Conservation (phyloP, 2,797 vertebrate genomes). For the Morus bassanus region DNA sequence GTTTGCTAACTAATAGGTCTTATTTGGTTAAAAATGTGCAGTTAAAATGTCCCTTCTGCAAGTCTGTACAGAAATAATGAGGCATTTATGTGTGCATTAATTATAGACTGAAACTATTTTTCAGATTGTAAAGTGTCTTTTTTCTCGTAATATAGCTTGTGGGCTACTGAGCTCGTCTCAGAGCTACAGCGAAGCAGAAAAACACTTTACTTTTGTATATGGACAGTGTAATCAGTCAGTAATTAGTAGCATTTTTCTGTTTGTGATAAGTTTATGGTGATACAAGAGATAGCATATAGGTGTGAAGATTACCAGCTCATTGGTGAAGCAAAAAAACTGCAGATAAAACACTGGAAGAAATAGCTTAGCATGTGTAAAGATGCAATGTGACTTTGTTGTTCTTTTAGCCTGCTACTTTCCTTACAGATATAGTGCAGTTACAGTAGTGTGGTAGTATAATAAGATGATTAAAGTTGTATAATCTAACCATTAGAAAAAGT, state of each 20-base stretch:
- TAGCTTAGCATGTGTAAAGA: background rate
- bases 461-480: background rate
- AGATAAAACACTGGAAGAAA: background rate
- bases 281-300: background rate
- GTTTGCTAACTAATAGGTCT: background rate
- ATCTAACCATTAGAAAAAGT: background rate
- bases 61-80: background rate
- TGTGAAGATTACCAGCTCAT: background rate
- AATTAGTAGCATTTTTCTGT: background rate
- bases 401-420: background rate
- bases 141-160: background rate
- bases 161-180: background rate
- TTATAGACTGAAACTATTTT: background rate
- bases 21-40: background rate
- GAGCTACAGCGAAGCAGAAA: background rate
- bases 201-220: background rate
- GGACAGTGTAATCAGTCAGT: background rate
- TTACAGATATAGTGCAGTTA: background rate
- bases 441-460: background rate
- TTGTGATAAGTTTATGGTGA: background rate
- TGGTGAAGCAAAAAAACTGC: background rate
- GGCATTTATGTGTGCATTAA: background rate
- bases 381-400: background rate
- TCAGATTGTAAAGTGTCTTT: background rate
- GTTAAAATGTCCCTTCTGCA: slow-evolving; percentile 1